A percentile compares a stretch with the other conserved stretches of the same genome.
Conservation (phyloP, 2,888 invertebrate species). For the Tipula confusa region DNA sequence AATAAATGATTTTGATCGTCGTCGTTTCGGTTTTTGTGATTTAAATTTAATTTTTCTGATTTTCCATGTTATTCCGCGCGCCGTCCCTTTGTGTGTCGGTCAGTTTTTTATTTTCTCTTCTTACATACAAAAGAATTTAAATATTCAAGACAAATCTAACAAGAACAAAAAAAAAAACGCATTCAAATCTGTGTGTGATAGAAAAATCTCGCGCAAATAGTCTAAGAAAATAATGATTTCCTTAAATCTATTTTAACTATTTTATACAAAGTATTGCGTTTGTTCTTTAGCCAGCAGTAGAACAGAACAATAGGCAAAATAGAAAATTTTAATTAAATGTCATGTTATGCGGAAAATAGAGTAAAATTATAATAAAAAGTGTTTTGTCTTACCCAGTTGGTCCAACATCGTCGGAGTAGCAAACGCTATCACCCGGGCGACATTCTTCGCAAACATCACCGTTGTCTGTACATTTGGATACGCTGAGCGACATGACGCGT, state of each 20-base stretch:
- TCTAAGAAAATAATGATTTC: constrained; percentile 12
- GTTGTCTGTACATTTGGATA: constrained; percentile 76
- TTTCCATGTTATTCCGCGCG: constrained; percentile 12
- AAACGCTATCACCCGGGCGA: constrained; percentile 72
- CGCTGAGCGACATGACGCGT: constrained; percentile 77
- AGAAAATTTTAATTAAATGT: background rate
- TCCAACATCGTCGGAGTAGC: constrained; percentile 82
- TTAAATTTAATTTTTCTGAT: constrained; percentile 12
- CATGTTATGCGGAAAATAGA: background rate
- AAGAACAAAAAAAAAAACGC: background rate
- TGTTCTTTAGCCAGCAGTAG: background rate
- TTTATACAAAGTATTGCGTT: background rate
- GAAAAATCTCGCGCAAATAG: background rate
- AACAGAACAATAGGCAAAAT: constrained; percentile 25
- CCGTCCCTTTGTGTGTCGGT: constrained; percentile 12
- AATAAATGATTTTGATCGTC: constrained; percentile 21
- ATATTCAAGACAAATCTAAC: background rate
- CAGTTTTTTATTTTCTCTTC: background rate
- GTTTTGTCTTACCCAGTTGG: constrained; percentile 71
- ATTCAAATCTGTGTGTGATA: background rate
- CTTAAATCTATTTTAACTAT: background rate
- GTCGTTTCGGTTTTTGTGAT: background rate
- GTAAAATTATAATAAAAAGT: background rate
- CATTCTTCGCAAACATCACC: constrained; percentile 85
- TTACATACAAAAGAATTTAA: background rate